These are phyloP conservation scores for Philonicus albiceps DNA, from an alignment of 2,888 invertebrate genomes.

Conservation along the genomic window DNA sequence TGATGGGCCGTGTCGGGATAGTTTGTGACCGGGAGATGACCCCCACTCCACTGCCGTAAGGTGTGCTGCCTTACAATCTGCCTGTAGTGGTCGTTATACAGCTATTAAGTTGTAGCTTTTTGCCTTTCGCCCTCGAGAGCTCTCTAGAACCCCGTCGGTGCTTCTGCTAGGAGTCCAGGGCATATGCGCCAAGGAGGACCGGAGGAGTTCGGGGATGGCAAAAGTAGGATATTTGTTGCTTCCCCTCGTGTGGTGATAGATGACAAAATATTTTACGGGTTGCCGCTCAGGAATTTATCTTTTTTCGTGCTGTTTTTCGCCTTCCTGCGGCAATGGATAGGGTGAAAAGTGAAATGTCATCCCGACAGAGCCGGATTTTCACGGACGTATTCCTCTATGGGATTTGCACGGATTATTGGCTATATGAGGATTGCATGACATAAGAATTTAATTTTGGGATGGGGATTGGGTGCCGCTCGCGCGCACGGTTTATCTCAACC, in stretches of 20 bases:
- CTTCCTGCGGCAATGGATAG: background rate
- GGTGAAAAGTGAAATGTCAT: conserved; percentile 33
- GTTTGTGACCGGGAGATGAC: background rate
- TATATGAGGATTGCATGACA: conserved; percentile 24
- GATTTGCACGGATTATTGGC: conserved; percentile 28
- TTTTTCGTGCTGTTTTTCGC: background rate
- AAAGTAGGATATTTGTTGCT: conserved; percentile 6
- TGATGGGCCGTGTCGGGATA: background rate
- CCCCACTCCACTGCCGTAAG: background rate
- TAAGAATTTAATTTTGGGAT: conserved; percentile 12
- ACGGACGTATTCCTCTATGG: conserved; percentile 15
- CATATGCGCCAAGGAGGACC: background rate
- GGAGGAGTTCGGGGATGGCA: background rate
- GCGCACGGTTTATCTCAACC: background rate
- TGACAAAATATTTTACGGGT: conserved; percentile 34
- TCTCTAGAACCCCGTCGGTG: background rate
- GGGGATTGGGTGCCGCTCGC: background rate
- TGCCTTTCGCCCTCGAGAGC: background rate
- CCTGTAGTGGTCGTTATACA: conserved; percentile 28
- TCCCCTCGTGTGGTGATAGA: conserved; percentile 29
- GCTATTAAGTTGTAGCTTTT: conserved; percentile 8
- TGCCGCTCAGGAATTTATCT: conserved; percentile 30
- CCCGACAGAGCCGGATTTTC: conserved; percentile 2
- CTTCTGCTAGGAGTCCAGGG: background rate
- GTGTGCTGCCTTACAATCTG: background rate